Base-by-base conservation (phyloP, 1,140 invertebrate species). In the Potamilus streckersoni region DNA sequence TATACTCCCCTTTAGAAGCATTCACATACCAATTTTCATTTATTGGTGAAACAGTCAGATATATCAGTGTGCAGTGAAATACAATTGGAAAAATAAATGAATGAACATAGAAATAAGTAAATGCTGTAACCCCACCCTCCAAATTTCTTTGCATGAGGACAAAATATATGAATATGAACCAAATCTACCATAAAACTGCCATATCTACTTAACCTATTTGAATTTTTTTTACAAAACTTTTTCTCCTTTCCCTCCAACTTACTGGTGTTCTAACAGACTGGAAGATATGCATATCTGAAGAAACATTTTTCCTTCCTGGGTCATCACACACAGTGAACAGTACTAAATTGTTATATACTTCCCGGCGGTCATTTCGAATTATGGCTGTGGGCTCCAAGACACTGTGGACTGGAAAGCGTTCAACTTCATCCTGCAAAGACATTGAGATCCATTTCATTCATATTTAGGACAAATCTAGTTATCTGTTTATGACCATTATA, bases 261-360 rank as follows among this genome's bases (percentile, higher is more conserved):
- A 89, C 84, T 60, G 86, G 79, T 71, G 76, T 76, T 74, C 82
- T 80, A 76, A 87, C 82, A 83, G 84, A 85, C 92, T 99, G 98
- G 91, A 99, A 99, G 88, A 99, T 99, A 91, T 99, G 98, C 94
- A 99, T 98, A 91, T 99, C 98, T 2, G 96, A 93, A 20, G 79
- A 78, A 62, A 93, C 75, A 90, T 90, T 80, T 84, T 86, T 80
- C 86, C 91, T 84, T 84, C 88, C 87, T 38, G 80, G 84, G 62
- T 88, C 86, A 59, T 86, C 90, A 69, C 85, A 69, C 56, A 99
- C 96, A 74, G 98, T 96, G 90, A 99, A 99, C 27, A 99, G 95
- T 80, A 99, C 91, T 84, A 99, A 97, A 89, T 99, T 99, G 91
- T 99, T 99, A 91, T 99, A 99, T 86, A 98, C 94, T 90, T 99